Conservation (phyloP, 2,797 vertebrate genomes). For the Pangasius krempfi region DNA sequence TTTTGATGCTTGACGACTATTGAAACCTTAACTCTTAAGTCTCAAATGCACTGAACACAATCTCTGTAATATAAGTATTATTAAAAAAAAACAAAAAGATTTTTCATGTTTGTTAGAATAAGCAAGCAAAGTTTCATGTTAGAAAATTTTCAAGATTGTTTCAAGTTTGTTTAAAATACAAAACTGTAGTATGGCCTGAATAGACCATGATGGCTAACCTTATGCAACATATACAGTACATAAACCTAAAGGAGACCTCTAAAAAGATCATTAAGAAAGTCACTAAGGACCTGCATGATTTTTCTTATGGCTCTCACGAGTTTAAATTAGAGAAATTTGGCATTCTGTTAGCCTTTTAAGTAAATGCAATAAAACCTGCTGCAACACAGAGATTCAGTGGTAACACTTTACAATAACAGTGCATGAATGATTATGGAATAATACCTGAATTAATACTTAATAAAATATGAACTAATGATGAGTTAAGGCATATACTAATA, state of each 20-base stretch:
- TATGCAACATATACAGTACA: background rate
- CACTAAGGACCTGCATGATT: background rate
- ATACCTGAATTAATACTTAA: too few relatives aligned
- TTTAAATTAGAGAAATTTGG: background rate
- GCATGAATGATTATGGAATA: too few relatives aligned
- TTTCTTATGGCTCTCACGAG: background rate
- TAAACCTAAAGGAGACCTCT: background rate
- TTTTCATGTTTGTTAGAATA: too few relatives aligned
- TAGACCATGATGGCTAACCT: background rate
- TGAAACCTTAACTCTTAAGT: background rate
- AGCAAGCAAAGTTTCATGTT: background rate
- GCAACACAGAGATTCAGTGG: background rate
- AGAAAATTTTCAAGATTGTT: too few relatives aligned
- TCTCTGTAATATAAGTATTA: background rate
- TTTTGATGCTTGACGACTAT: background rate
- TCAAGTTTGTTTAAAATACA: too few relatives aligned
- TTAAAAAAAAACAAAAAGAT: too few relatives aligned
- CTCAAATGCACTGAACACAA: background rate
- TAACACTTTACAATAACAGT: too few relatives aligned
- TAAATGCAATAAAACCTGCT: background rate
- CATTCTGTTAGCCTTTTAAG: background rate
- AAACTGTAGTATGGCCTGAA: too few relatives aligned
- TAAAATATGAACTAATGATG: too few relatives aligned
- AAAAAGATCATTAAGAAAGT: background rate
- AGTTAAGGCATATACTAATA: too few relatives aligned